Conservation (phyloP, 2,113 vertebrate species). For the Cisticola juncidis region DNA sequence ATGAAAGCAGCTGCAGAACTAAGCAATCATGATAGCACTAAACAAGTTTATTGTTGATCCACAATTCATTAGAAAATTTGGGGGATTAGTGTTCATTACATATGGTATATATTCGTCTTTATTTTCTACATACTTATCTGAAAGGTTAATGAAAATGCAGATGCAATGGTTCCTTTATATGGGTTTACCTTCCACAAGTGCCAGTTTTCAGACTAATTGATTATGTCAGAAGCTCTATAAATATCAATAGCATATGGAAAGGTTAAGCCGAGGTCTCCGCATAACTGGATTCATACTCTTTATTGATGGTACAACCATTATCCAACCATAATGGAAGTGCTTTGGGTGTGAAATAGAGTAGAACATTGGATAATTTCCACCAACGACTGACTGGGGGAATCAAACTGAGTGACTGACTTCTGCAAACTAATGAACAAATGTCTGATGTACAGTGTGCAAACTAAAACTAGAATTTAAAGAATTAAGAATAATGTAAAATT, state of each 20-base stretch:
- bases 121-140: slow-evolving; percentile 23
- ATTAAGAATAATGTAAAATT: not conserved
- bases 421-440: not conserved
- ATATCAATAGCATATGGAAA: slow-evolving; percentile 74
- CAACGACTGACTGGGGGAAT: not conserved
- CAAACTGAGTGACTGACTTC: not conserved
- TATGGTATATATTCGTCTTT: slow-evolving; percentile 33
- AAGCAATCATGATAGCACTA: not conserved
- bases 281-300: slow-evolving; percentile 55
- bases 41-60: slow-evolving; percentile 5
- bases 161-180: slow-evolving; percentile 38
- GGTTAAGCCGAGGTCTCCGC: slow-evolving; percentile 56
- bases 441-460: not conserved
- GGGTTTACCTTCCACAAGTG: slow-evolving; percentile 55
- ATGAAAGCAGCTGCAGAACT: not conserved
- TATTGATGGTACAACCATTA: slow-evolving; percentile 70
- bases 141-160: slow-evolving; percentile 63
- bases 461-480: not conserved
- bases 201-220: slow-evolving; percentile 65
- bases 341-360: slow-evolving; percentile 68
- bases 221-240: slow-evolving; percentile 75
- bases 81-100: not conserved
- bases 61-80: slow-evolving; percentile 24
- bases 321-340: slow-evolving; percentile 68
- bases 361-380: slow-evolving; percentile 58